Evolutionary conservation across 1,140 invertebrate genomes (phyloP).

Genomic region (Anadara kagoshimensis): DNA sequence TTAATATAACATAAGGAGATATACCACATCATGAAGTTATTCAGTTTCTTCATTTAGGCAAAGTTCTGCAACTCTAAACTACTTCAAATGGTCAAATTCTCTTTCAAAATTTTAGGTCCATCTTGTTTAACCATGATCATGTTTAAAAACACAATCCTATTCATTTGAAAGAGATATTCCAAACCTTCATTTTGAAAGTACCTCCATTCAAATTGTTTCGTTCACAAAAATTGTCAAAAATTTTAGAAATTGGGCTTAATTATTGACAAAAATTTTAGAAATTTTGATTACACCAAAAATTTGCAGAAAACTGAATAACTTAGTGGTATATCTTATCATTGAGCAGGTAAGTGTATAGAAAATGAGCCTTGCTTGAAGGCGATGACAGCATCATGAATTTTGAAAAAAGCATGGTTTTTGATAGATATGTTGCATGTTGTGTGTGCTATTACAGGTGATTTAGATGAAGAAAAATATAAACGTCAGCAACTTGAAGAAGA

Average conservation of each 20-base stretch:
- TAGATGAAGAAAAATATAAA: conserved; percentile 97
- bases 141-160: too few species aligned
- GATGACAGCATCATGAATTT: neutral
- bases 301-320: neutral
- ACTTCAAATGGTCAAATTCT: too few species aligned
- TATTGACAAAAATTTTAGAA: neutral
- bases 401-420: conserved; percentile 28
- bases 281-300: neutral
- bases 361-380: neutral
- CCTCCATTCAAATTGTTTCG: too few species aligned
- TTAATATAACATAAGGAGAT: too few species aligned
- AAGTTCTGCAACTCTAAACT: too few species aligned
- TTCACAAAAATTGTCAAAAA: too few species aligned
- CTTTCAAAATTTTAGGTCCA: too few species aligned
- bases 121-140: too few species aligned
- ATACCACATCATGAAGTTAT: too few species aligned
- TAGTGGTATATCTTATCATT: neutral
- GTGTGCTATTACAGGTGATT: conserved; percentile 85
- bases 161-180: too few species aligned
- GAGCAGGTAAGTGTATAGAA: neutral
- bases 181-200: too few species aligned
- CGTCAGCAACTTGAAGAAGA: conserved; percentile 92
- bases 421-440: conserved; percentile 35
- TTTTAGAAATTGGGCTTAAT: neutral
- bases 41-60: too few species aligned